Evolutionary conservation across 30 jellyfish, hydroid and myxozoan genomes (phyloP), one percentile per base, ranked within the genome.

Genomic region (Sanderia malayensis): DNA sequence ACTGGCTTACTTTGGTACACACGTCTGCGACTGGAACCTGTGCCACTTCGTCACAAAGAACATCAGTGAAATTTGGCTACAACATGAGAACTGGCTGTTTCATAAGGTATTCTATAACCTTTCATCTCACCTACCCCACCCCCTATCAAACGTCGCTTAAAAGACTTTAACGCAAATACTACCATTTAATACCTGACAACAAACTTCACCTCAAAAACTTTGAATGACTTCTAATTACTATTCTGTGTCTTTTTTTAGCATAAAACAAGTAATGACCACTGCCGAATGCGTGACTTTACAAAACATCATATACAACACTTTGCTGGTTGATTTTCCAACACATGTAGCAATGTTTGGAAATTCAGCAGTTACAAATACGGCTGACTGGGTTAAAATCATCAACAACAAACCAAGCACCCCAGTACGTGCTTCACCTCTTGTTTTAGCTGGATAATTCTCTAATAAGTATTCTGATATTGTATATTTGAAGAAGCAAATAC

Each of bases 291-390:
- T 34, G 15, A 47, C 26, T 37, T 77, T 83, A 29, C 98, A 92
- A 55, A 61, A 41, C 62, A 74, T 49, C 32, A 92, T 92, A 10
- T 53, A 76, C 75, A 80, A 73, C 75, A 70, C 75, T 18, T 80
- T 92, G 59, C 68, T 92, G 31, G 67, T 67, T 3, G 71, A 73
- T 21, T 59, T 92, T 31, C 96, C 98, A 4, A 52, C 96, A 10
- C 98, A 84, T 31, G 95, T 84, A 13, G 96, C 94, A 18, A 70
- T 93, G 78, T 92, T 77, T 79, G 98, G 98, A 19, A 83, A 85
- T 46, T 77, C 96, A 0, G 82, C 84, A 0, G 96, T 72, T 2
- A 73, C 87, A 10, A 79, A 76, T 79, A 61, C 89, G 1, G 98
- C 86, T 2, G 95, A 85, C 28, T 92, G 98, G 98, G 92, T 92